These are phyloP conservation scores for Stenichneumon culpator DNA, from an alignment of 2,888 invertebrate species.

Conservation along the genomic window DNA sequence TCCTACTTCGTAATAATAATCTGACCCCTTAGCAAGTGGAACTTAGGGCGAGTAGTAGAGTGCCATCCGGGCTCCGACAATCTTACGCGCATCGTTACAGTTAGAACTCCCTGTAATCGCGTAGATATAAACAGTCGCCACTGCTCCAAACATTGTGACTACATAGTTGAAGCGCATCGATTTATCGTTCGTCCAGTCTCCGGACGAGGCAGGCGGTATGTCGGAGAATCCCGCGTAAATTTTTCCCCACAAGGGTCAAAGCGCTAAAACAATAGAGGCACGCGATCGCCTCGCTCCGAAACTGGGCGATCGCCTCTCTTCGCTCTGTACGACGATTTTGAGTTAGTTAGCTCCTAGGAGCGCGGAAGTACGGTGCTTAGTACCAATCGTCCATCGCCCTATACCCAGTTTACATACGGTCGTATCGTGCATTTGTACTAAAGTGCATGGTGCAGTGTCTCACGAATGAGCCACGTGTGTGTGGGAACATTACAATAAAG, in stretches of 20 bases:
- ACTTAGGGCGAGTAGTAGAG: constrained; percentile 60
- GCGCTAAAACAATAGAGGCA: no score
- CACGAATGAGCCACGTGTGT: no score
- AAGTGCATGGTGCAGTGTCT: no score
- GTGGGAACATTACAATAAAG: no score
- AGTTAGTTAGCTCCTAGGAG: no score
- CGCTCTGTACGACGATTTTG: no score
- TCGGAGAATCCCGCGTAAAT: neutral
- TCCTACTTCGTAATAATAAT: constrained; percentile 59
- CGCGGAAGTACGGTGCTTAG: no score
- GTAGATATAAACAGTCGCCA: neutral
- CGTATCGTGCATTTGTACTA: no score
- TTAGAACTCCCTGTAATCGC: constrained; percentile 35
- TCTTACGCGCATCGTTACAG: constrained; percentile 62
- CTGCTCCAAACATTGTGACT: neutral
- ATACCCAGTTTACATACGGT: no score
- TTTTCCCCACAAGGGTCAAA: neutral
- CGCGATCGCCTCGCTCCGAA: no score
- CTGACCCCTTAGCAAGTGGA: constrained; percentile 66
- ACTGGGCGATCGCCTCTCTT: no score
- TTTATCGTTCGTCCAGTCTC: neutral
- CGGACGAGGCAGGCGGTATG: neutral
- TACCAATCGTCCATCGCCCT: no score
- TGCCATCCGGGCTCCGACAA: constrained; percentile 68
- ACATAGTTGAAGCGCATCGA: neutral